These are phyloP conservation scores for Vanessa tameamea DNA, from an alignment of 1,140 invertebrate genomes.

Conservation along the genomic window DNA sequence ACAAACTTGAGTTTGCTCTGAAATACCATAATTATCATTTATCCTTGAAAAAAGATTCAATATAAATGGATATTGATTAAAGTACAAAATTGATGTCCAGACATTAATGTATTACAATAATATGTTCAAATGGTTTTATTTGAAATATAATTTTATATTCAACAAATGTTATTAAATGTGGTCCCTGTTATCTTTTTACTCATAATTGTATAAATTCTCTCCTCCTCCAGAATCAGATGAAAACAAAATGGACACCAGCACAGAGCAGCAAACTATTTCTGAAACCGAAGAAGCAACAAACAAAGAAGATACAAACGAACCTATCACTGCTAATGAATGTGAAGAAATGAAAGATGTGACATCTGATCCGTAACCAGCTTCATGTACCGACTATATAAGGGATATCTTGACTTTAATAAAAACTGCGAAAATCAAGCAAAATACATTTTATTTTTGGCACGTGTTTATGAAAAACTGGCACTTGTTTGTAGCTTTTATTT, in stretches of 20 bases:
- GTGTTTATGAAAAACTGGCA: not conserved
- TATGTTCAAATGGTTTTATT: no score
- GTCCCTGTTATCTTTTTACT: no score
- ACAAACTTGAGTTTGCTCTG: no score
- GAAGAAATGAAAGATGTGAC: not conserved
- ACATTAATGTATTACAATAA: no score
- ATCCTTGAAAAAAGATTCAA: no score
- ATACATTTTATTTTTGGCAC: not conserved
- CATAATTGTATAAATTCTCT: no score
- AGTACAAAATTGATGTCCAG: no score
- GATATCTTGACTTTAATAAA: not conserved
- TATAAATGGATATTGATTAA: no score
- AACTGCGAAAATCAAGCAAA: not conserved
- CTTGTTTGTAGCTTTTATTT: not conserved
- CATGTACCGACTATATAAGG: not conserved
- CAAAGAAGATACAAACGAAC: constrained; percentile 23
- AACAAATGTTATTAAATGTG: no score
- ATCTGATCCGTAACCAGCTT: not conserved
- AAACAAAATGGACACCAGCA: constrained; percentile 48
- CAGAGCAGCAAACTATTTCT: constrained; percentile 32
- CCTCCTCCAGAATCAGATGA: constrained; percentile 48
- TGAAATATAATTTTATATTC: no score
- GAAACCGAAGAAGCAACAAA: constrained; percentile 10
- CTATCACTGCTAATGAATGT: constrained; percentile 2
- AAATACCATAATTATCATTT: no score